Base-by-base conservation (phyloP, 1,140 invertebrate species). In the Psilanteris sp. region DNA sequence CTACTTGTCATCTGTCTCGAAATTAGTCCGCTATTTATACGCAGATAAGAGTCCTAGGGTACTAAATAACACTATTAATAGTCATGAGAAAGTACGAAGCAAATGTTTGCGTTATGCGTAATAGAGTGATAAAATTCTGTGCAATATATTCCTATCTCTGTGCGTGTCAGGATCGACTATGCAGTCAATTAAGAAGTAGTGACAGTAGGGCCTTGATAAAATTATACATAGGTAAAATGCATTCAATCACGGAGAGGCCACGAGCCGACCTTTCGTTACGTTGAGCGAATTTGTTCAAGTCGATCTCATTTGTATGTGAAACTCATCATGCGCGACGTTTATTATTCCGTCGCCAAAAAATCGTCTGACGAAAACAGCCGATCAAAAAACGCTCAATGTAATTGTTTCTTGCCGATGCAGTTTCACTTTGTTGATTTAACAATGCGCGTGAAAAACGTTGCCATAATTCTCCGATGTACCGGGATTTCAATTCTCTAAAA, bases 171-270 rank as follows among this genome's bases (percentile, higher is more conserved):
- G 66, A 68, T 54, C 66, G 44, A 77, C 70, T 59, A 74, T 78
- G 54, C 73, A 77, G 52, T 80, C 72, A 80, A 83, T 83, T 77
- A 79, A 79, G 74, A 80, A 78, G 68, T 71, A 77, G 77, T 73
- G 71, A 67, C 61, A 62, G 74, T 57, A 80, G 70, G 73, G 71
- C 81, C 81, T 83, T 83, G 81, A 73, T 76, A 71, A 72, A 75
- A 71, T 79, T 78, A 81, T 68, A 52, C 64, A 70, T 73, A 77
- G 79, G 80, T 74, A 81, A 84, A 85, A 83, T 82, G 61, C 71
- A 67, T 74, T 82, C 59, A 79, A 85, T 83, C 66, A 80, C 26
- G 36, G 70, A 71, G 74, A 84, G 83, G 79, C 80, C 81, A 57
- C 64, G 24, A 71, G 71, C 44, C 72, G 78, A 83, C 82, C 82